Percentiles rank a stretch among this genome's conserved stretches.
Evolutionary conservation across 2,797 vertebrate species (phyloP).

Genomic region (Steatocranus sp.): DNA sequence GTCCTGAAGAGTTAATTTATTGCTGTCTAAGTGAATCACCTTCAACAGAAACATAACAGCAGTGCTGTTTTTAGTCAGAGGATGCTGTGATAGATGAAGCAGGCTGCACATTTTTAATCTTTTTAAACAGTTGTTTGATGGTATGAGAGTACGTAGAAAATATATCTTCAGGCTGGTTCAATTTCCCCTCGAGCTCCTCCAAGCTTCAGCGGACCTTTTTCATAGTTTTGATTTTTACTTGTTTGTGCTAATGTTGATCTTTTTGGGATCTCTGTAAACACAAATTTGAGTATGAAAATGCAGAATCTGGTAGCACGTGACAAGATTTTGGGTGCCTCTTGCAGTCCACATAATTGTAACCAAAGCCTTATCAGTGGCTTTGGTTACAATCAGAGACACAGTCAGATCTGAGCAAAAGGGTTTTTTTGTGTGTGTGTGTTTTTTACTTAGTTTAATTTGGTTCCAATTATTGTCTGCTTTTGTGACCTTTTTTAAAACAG

Average conservation of each 20-base stretch:
- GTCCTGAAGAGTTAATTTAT: slow-evolving; percentile 33
- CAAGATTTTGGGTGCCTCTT: background rate
- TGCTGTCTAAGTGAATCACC: slow-evolving; percentile 42
- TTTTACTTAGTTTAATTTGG: background rate
- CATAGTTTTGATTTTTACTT: background rate
- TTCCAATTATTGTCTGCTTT: background rate
- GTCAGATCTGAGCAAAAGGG: rapidly evolving
- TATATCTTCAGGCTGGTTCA: background rate
- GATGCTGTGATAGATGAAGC: background rate
- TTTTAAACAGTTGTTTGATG: background rate
- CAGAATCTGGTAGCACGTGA: background rate
- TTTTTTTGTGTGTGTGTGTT: rapidly evolving
- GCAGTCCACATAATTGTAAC: background rate
- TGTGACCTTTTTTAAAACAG: background rate
- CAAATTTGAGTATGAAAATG: background rate
- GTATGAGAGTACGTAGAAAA: background rate
- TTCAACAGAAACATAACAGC: background rate
- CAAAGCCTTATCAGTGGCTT: background rate
- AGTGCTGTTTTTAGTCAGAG: background rate
- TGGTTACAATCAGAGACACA: background rate
- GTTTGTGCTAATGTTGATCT: background rate
- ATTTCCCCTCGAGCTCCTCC: background rate
- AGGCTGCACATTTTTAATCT: background rate
- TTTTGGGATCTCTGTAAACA: background rate
- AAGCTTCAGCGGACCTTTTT: background rate